Percentiles rank a stretch among this genome's conserved stretches.
These are phyloP conservation scores for Chlorocebus sabaeus DNA, from an alignment of 2,113 vertebrate genomes.

Conservation along the genomic window DNA sequence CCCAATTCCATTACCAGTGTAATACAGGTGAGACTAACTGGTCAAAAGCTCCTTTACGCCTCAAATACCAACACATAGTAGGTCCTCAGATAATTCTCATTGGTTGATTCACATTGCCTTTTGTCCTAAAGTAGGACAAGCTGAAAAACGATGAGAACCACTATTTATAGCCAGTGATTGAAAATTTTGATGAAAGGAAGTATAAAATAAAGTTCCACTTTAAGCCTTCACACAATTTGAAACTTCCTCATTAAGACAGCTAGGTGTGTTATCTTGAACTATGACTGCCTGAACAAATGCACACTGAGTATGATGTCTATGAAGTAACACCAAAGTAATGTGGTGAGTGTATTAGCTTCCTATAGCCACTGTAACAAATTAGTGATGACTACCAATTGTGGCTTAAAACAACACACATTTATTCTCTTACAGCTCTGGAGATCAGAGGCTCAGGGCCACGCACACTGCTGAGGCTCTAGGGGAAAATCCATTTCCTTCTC, in stretches of 20 bases:
- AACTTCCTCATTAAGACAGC: not conserved
- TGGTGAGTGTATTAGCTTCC: not conserved
- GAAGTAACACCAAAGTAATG: not conserved
- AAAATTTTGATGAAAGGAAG: not conserved
- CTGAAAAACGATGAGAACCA: not conserved
- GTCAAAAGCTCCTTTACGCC: not conserved
- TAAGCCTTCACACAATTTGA: constrained; percentile 8
- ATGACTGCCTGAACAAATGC: not conserved
- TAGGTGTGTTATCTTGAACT: not conserved
- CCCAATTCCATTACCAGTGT: not conserved
- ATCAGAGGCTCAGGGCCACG: not conserved
- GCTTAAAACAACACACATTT: not conserved
- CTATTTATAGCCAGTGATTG: not conserved
- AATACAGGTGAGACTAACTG: not conserved
- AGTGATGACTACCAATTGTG: not conserved
- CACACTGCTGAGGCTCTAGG: not conserved
- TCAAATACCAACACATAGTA: not conserved
- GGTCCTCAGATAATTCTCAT: not conserved
- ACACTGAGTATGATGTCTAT: too few species aligned
- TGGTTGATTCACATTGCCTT: not conserved
- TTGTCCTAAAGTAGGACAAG: not conserved
- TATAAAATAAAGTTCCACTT: not conserved
- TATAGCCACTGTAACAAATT: not conserved
- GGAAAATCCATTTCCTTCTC: not conserved
- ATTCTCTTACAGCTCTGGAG: not conserved